Conservation (phyloP, 2,113 vertebrate species). For the Chloroceryle aenea region DNA sequence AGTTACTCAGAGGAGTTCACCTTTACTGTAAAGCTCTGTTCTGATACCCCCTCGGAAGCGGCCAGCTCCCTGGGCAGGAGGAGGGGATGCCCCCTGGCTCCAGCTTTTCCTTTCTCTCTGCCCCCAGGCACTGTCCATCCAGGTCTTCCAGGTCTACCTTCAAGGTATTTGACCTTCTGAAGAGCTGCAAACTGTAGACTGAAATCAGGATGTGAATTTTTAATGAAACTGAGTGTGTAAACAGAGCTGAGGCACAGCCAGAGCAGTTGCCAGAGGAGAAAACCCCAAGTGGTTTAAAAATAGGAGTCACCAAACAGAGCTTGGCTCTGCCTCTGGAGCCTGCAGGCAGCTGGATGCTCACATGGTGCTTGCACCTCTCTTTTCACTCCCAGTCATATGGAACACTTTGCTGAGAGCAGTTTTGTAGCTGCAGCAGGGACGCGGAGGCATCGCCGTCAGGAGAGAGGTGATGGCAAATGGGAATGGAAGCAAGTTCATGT, state of each 20-base stretch:
- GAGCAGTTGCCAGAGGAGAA: background rate
- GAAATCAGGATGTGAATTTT: background rate
- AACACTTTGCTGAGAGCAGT: background rate
- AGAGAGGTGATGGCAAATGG: background rate
- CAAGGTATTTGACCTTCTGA: background rate
- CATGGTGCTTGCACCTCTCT: background rate
- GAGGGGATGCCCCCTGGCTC: background rate
- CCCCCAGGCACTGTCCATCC: background rate
- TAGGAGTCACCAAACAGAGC: background rate
- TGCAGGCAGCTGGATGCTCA: background rate
- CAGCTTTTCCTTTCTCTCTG: background rate
- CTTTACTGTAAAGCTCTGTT: background rate
- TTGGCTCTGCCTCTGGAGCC: background rate
- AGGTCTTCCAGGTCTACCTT: too few relatives aligned
- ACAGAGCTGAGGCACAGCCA: background rate
- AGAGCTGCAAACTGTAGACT: background rate
- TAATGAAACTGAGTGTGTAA: constrained; percentile 15
- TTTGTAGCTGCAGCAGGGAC: background rate
- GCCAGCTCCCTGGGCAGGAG: background rate
- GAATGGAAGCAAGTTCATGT: background rate
- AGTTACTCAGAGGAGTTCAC: background rate
- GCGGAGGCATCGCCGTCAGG: accelerated
- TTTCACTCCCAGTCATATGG: background rate
- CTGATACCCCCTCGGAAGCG: background rate
- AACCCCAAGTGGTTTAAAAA: background rate